Base-by-base conservation (phyloP, 2,113 vertebrate genomes). In the Enhydra lutris region DNA sequence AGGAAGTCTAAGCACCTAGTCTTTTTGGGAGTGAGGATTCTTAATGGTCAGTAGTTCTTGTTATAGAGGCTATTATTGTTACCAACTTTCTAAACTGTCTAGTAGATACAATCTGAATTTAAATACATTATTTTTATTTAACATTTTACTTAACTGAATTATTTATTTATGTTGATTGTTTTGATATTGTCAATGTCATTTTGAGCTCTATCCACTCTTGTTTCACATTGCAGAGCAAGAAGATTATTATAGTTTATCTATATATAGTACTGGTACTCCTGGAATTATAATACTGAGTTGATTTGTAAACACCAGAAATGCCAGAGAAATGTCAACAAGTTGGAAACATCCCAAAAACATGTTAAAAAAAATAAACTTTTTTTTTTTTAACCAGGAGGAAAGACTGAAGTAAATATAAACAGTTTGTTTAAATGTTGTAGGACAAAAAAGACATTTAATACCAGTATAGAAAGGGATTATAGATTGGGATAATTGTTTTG, bases 371-470 rank as follows among this genome's bases (percentile, higher is more conserved):
- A 21, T 17, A 12, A 8, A 0, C 14, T 7, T 47, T 84, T 89
- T 90, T 89, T 90, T 71, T 74, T 94, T 9, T 83, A 81, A 52
- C 23, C 18, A 50, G 24, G 39, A 74, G 31, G 47, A 81, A 92
- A 69, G 67, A 83, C n/a, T 82, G 50, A 94, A 94, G 52, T 71
- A 89, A 91, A 94, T 91, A 92, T 84, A 78, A 90, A 88, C n/a
- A 55, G 34, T 84, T 96, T 83, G 65, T 88, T 92, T 92, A 61
- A 89, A 73, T 97, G 45, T 92, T 67, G 7, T 83, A 83, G 69
- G 76, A 82, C n/a, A 87, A 45, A 45, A 81, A 73, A 12, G 55
- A 45, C 34, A 69, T 81, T 89, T 82, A 80, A 93, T 88, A 83
- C 20, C 42, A 93, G 21, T 79, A 79, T 73, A 73, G 79, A 65